phyloP scores from a whole-genome alignment of 2,888 invertebrate species.

The Steinernema scapterisci region DNA sequence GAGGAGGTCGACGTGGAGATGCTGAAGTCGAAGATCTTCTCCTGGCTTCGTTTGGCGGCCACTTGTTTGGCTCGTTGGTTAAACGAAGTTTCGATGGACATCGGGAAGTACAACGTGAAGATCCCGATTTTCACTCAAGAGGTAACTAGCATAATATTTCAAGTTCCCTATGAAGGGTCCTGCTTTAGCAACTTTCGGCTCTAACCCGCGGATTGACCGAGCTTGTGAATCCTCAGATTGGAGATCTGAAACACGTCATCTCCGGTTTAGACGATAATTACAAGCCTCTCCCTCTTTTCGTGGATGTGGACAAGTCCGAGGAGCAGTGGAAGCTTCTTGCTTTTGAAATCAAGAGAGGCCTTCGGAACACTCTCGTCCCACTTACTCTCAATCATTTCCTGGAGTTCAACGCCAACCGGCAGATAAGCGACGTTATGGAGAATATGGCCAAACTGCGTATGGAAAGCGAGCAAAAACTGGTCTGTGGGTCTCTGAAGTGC shows the following conservation, averaged over 20 bases:
- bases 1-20: background rate
- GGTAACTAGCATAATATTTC: background rate
- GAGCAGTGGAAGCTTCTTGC: background rate
- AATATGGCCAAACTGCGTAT: constrained; percentile 9
- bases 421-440: background rate
- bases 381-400: background rate
- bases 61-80: background rate
- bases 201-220: background rate
- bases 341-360: background rate
- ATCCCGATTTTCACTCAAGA: constrained; percentile 8
- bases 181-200: background rate
- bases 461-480: constrained; percentile 6
- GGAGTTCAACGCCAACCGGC: background rate
- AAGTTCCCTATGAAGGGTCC: background rate
- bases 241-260: background rate
- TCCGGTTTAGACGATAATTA: background rate
- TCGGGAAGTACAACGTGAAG: background rate
- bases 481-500: background rate
- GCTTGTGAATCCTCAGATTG: constrained; percentile 4
- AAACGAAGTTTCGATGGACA: background rate
- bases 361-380: background rate
- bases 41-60: background rate
- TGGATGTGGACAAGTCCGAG: background rate
- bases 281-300: background rate
- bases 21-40: background rate